A percentile compares a stretch with the other conserved stretches of the same genome.
Evolutionary conservation across 2,113 vertebrate species (phyloP).

Genomic region (Haemorhous mexicanus): DNA sequence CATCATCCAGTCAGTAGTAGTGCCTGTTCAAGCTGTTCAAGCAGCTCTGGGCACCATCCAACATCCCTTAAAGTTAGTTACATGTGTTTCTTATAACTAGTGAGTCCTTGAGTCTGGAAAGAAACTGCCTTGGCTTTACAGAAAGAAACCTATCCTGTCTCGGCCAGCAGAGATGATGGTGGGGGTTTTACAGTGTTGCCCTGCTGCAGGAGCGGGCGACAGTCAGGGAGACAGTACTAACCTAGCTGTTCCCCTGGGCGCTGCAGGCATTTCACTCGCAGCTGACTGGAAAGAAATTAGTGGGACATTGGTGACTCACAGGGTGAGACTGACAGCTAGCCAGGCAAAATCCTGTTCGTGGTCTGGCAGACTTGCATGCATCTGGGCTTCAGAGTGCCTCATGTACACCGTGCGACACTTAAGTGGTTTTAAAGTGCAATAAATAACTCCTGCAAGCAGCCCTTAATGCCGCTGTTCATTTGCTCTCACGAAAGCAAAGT

Average conservation of each 20-base stretch:
- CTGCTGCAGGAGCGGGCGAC: fast-evolving
- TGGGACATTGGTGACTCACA: fast-evolving
- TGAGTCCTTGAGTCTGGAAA: background rate
- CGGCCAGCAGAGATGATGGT: background rate
- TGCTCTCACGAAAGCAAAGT: background rate
- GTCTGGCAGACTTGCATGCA: background rate
- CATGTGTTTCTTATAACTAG: background rate
- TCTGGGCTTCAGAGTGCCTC: background rate
- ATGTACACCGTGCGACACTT: background rate
- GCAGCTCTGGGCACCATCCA: background rate
- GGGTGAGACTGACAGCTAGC: background rate
- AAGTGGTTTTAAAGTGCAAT: conserved; percentile 19
- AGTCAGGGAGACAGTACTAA: background rate
- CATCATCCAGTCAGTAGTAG: background rate
- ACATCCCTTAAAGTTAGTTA: background rate
- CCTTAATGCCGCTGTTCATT: background rate
- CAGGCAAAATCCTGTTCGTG: background rate
- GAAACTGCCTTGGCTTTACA: background rate
- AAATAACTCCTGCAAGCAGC: background rate
- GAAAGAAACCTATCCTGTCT: background rate
- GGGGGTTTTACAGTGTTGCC: background rate
- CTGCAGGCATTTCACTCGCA: fast-evolving
- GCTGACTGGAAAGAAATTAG: background rate
- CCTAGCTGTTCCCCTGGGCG: fast-evolving
- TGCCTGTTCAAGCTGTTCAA: background rate